Percentiles rank a stretch among this genome's conserved stretches.
Evolutionary conservation across 2,888 invertebrate genomes (phyloP).

Genomic region (Sphaerophoria taeniata): DNA sequence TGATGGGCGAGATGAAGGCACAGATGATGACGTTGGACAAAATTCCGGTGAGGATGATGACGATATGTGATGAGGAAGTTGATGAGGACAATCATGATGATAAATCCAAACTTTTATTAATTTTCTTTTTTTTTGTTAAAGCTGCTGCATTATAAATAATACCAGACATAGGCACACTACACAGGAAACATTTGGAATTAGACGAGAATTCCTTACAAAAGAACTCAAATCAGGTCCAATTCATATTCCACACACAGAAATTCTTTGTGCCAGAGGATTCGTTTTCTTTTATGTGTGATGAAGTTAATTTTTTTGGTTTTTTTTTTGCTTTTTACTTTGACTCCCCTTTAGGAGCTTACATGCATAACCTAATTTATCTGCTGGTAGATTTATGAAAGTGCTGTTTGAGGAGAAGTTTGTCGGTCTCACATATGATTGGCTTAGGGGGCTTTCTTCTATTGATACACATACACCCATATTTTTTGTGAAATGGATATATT

Average conservation of each 20-base stretch:
- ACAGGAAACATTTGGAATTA: constrained; percentile 51
- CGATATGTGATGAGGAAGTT: constrained; percentile 42
- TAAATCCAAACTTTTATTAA: constrained; percentile 52
- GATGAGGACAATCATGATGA: constrained; percentile 52
- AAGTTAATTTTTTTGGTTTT: too few species aligned
- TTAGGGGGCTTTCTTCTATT: too few species aligned
- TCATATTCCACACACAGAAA: constrained; percentile 52
- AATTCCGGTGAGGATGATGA: constrained; percentile 1
- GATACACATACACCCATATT: too few species aligned
- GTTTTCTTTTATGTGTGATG: too few species aligned
- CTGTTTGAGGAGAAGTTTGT: not conserved
- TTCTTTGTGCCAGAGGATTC: too few species aligned
- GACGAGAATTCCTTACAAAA: constrained; percentile 29
- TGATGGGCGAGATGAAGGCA: too few species aligned
- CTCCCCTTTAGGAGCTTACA: constrained; percentile 43
- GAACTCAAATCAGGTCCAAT: constrained; percentile 30
- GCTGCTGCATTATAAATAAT: too few species aligned
- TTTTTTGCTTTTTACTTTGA: too few species aligned
- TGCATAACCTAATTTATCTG: constrained; percentile 63
- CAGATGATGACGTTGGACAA: constrained; percentile 40
- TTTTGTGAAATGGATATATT: too few species aligned
- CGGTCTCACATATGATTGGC: too few species aligned
- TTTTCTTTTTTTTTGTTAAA: constrained; percentile 27
- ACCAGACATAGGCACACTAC: too few species aligned
- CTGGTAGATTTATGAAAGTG: constrained; percentile 45